phyloP scores from a whole-genome alignment of 1,140 invertebrate genomes.

The Sipha flava region DNA sequence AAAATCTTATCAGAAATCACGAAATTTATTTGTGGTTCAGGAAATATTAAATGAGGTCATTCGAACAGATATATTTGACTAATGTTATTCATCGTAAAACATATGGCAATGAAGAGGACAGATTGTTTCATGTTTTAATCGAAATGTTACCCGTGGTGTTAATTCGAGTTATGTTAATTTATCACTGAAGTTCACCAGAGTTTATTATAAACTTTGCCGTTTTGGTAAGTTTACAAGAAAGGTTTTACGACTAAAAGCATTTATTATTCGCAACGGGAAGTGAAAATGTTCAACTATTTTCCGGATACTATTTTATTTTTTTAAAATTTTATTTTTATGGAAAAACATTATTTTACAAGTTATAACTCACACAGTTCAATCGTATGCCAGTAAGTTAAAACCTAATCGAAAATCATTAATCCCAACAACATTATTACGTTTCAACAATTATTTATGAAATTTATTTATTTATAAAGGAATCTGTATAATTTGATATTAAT shows the following conservation, averaged over 20 bases:
- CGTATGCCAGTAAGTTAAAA: no score
- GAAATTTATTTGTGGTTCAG: no score
- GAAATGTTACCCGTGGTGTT: background rate
- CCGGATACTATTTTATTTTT: background rate
- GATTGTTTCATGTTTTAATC: conserved; percentile 19
- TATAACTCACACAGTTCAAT: background rate
- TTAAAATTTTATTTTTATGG: background rate
- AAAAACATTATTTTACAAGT: background rate
- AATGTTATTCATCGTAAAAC: background rate
- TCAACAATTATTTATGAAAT: no score
- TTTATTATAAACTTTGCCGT: conserved; percentile 14
- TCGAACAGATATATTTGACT: background rate
- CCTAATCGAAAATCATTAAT: no score
- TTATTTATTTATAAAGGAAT: no score
- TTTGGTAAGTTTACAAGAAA: background rate
- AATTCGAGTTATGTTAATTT: conserved; percentile 14
- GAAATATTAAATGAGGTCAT: no score
- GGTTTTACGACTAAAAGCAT: conserved; percentile 18
- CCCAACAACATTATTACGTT: no score
- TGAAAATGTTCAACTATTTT: background rate
- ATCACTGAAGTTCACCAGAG: background rate
- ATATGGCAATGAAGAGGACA: background rate
- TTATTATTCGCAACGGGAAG: conserved; percentile 7
- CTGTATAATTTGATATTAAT: no score
- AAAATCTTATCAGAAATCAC: no score